phyloP scores from a whole-genome alignment of 2,113 vertebrate genomes.

The Otocyon megalotis region DNA sequence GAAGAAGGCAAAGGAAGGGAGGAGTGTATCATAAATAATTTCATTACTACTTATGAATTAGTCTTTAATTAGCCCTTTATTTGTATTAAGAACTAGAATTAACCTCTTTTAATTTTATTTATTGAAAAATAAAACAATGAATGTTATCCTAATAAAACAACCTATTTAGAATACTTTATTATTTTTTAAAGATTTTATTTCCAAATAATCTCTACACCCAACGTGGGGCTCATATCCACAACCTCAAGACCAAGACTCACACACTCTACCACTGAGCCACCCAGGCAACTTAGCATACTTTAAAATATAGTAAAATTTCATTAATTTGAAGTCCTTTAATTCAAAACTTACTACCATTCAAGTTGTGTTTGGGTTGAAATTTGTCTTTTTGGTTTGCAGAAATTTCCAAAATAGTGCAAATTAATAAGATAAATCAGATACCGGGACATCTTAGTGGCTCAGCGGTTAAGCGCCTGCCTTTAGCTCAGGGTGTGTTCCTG shows the following conservation, averaged over 20 bases:
- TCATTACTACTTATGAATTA: slow-evolving; percentile 23
- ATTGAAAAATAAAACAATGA: slow-evolving; percentile 48
- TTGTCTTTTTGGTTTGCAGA: slow-evolving; percentile 41
- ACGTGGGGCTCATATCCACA: background rate
- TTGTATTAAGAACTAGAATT: slow-evolving; percentile 36
- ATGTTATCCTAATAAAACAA: background rate
- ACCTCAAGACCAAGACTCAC: background rate
- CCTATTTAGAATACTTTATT: background rate
- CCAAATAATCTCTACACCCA: background rate
- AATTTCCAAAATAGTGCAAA: slow-evolving; percentile 27
- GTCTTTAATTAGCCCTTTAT: background rate
- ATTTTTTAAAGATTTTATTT: background rate
- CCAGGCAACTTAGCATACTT: background rate
- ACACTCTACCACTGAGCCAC: background rate
- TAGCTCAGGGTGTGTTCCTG: too few species aligned
- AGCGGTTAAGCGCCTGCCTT: too few species aligned
- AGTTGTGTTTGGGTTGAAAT: background rate
- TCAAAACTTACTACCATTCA: slow-evolving; percentile 44
- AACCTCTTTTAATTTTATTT: slow-evolving; percentile 50
- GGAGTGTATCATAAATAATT: background rate
- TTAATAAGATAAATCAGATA: slow-evolving; percentile 10
- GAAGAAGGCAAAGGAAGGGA: background rate
- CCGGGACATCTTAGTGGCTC: background rate
- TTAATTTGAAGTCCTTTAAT: slow-evolving; percentile 16
- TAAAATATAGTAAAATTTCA: slow-evolving; percentile 37